Base-by-base conservation (phyloP, 2,113 vertebrate species). In the Illadopsis cleaveri region DNA sequence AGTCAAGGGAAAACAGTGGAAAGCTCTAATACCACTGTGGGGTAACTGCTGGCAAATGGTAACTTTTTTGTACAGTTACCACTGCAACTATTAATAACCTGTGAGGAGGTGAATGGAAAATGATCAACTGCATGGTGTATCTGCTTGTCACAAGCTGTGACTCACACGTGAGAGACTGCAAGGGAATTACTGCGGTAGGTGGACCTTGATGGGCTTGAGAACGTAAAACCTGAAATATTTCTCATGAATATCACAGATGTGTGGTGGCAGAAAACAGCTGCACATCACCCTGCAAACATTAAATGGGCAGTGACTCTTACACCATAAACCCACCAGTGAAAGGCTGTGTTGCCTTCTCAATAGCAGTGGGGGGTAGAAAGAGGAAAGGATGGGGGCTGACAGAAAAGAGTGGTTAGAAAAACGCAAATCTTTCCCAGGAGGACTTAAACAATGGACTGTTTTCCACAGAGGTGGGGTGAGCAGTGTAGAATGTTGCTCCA, bases 1-100 rank as follows among this genome's bases (percentile, higher is more conserved):
- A 92, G 68, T 86, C 58, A 90, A 94, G 56, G 53, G 72, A 94
- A 96, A 97, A 97, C 77, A 86, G 72, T 92, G 83, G 89, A 96
- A 97, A 95, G 37, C 85, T 95, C 79, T 89, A 90, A 92, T 71
- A 90, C 68, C 93, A 83, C 82, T 78, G 85, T 61, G 72, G 94
- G 92, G 48, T 88, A 96, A 95, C 88, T 94, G 79, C 56, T 97
- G 85, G 93, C 85, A 92, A 93, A 86, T 31, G 62, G 3, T 21
- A 86, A 69, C 54, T 86, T 93, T 93, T 92, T 40, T 30, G 78
- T 73, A 83, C 28, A 53, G 85, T 94, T 94, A 94, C 88, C 76
- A 94, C 60, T 82, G 90, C 1, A 8, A 88, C 82, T 88, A 89
- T 77, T 93, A 96, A 93, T 83, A 93, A 90, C 90, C 79, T 60